These are phyloP conservation scores for Apantesis nais DNA, from an alignment of 2,888 invertebrate genomes.

Conservation along the genomic window DNA sequence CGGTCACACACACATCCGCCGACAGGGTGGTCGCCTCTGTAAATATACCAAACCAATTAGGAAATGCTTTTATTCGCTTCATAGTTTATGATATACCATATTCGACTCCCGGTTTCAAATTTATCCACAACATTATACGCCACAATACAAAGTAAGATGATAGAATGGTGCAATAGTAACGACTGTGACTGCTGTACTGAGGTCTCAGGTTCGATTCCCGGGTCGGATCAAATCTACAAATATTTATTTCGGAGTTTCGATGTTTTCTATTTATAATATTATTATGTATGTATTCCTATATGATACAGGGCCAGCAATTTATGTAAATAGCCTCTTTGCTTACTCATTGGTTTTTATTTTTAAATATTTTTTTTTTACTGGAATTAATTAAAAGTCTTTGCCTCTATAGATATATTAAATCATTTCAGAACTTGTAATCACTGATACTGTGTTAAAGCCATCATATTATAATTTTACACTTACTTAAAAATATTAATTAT, in stretches of 20 bases:
- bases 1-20: slow-evolving; percentile 5
- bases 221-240: too few species aligned
- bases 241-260: too few species aligned
- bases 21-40: slow-evolving; percentile 43
- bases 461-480: neutral
- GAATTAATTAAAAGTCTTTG: neutral
- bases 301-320: neutral
- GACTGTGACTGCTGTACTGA: too few species aligned
- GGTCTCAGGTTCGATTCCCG: too few species aligned
- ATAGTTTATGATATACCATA: slow-evolving; percentile 12
- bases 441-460: neutral
- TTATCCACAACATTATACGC: neutral
- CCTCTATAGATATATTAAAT: neutral
- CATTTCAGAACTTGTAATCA: neutral
- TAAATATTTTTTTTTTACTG: neutral
- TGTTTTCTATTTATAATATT: too few species aligned
- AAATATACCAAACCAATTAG: slow-evolving; percentile 47
- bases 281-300: too few species aligned
- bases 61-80: slow-evolving; percentile 32
- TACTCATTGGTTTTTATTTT: neutral
- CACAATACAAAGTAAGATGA: neutral
- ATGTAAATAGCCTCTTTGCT: neutral
- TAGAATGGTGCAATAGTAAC: too few species aligned
- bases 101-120: neutral
- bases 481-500: too few species aligned